phyloP scores from a whole-genome alignment of 2,113 vertebrate genomes.

The Brachypodius melanocephalos region DNA sequence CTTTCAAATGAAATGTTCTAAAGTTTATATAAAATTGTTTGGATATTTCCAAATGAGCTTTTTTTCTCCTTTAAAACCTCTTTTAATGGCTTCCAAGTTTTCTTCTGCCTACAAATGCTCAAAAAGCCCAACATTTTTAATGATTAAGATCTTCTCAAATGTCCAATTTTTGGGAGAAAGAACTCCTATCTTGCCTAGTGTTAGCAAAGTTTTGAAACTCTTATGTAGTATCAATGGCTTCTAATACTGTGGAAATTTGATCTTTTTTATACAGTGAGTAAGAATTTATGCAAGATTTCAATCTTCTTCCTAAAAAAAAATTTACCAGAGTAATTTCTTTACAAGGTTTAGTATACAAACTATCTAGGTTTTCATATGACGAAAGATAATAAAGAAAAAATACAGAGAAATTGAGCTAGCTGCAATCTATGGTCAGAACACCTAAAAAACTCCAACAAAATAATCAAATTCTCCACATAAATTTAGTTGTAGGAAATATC shows the following conservation, averaged over 20 bases:
- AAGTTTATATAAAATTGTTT: neutral
- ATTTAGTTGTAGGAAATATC: neutral
- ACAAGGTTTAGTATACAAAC: neutral
- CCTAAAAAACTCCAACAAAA: neutral
- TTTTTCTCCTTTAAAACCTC: neutral
- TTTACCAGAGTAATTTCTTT: neutral
- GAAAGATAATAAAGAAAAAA: neutral
- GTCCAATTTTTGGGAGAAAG: neutral
- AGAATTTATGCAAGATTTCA: neutral
- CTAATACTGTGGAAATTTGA: neutral
- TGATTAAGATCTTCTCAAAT: neutral
- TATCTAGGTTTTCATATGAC: neutral
- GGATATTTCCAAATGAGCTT: neutral
- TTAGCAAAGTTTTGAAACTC: neutral
- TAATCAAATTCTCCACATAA: neutral
- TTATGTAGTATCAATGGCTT: neutral
- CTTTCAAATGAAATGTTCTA: neutral
- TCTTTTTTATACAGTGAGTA: neutral
- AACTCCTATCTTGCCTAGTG: neutral
- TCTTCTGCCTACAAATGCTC: neutral
- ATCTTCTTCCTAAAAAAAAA: neutral
- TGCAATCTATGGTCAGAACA: neutral
- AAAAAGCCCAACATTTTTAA: fast-evolving
- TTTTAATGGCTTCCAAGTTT: neutral
- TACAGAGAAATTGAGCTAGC: neutral